Evolutionary conservation across 1,140 invertebrate species (phyloP).

Genomic region (Neomicropteryx cornuta): DNA sequence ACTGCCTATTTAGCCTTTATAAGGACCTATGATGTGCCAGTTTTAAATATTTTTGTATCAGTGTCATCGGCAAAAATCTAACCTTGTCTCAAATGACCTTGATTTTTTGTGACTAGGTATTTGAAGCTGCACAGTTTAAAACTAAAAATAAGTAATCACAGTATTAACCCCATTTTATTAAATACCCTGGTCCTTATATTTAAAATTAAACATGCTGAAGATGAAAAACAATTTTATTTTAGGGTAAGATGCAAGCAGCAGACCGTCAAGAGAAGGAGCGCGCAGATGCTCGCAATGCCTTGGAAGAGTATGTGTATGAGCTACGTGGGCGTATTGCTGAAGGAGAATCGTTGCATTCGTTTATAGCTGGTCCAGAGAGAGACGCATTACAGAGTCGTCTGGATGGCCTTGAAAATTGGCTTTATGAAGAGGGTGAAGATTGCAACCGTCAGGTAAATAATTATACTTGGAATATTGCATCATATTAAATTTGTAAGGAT

Average conservation of each 20-base stretch:
- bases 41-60: too few species aligned
- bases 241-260: slow-evolving; percentile 76
- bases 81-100: too few species aligned
- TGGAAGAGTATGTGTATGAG: slow-evolving; percentile 98
- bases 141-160: too few species aligned
- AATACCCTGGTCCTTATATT: slow-evolving; percentile 1
- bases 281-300: slow-evolving; percentile 87
- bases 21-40: too few species aligned
- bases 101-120: too few species aligned
- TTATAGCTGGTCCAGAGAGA: slow-evolving; percentile 61
- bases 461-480: too few species aligned
- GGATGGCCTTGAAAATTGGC: slow-evolving; percentile 86
- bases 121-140: too few species aligned
- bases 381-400: slow-evolving; percentile 55
- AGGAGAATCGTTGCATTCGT: slow-evolving; percentile 66
- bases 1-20: too few species aligned
- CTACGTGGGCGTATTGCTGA: slow-evolving; percentile 66
- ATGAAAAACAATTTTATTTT: slow-evolving; percentile 16
- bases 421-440: slow-evolving; percentile 90
- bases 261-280: slow-evolving; percentile 91
- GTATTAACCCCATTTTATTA: slow-evolving; percentile 1
- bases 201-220: too few species aligned
- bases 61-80: too few species aligned
- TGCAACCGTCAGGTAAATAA: slow-evolving; percentile 63
- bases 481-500: too few species aligned